Percentiles rank a stretch among this genome's conserved stretches.
Evolutionary conservation across 2,888 invertebrate species (phyloP).

Genomic region (Drosophila neonasuta): DNA sequence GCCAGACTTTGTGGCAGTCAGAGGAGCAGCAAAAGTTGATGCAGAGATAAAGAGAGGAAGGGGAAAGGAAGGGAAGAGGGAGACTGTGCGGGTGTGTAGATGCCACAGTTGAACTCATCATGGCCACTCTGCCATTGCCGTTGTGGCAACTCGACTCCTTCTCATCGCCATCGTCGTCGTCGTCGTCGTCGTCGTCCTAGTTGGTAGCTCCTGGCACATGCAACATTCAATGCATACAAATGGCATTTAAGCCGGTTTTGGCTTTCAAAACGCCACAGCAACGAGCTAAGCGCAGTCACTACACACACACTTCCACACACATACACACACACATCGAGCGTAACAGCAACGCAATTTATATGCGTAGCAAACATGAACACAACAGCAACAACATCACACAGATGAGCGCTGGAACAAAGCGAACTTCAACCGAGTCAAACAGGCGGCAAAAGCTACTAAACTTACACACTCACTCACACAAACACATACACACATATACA

Average conservation of each 20-base stretch:
- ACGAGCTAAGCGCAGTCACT: conserved; percentile 66
- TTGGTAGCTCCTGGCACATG: conserved; percentile 53
- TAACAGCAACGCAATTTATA: conserved; percentile 71
- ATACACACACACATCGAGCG: conserved; percentile 9
- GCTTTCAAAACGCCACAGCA: conserved; percentile 58
- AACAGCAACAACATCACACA: conserved; percentile 34
- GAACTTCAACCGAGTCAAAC: conserved; percentile 73
- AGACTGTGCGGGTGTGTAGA: conserved; percentile 16
- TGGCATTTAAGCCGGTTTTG: conserved; percentile 78
- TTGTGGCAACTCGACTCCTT: conserved; percentile 28
- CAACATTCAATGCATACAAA: conserved; percentile 80
- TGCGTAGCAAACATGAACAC: conserved; percentile 65
- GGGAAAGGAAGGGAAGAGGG: not conserved
- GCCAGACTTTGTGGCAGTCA: not conserved
- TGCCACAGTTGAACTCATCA: conserved; percentile 39
- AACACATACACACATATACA: conserved; percentile 2
- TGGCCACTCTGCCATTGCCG: conserved; percentile 28
- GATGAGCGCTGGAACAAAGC: conserved; percentile 46
- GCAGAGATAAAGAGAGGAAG: not conserved
- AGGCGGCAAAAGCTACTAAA: conserved; percentile 74
- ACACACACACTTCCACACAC: conserved; percentile 27
- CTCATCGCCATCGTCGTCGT: not conserved
- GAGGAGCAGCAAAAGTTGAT: conserved; percentile 3
- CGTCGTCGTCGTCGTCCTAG: conserved; percentile 29
- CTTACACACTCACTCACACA: conserved; percentile 46